These are phyloP conservation scores for Morbakka virulenta DNA, from an alignment of 30 jellyfish, hydroid and myxozoan genomes.

Conservation along the genomic window DNA sequence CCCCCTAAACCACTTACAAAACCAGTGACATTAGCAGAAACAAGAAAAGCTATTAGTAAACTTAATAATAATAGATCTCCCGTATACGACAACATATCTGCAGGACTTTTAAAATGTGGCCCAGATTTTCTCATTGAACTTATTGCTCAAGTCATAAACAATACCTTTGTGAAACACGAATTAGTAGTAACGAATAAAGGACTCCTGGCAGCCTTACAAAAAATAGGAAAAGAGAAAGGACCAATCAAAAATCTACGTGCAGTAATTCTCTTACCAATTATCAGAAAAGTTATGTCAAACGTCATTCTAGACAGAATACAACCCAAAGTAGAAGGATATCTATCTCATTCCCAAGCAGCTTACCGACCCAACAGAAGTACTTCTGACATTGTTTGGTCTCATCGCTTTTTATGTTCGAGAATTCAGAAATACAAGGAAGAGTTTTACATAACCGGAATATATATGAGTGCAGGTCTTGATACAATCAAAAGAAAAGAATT, in stretches of 20 bases:
- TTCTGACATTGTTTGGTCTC: constrained; percentile 46
- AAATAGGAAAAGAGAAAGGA: constrained; percentile 36
- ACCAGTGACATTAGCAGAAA: background rate
- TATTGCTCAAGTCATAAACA: too few species aligned
- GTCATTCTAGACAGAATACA: constrained; percentile 15
- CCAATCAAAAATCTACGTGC: too few species aligned
- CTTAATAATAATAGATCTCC: too few species aligned
- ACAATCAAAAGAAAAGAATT: background rate
- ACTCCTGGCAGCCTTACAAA: constrained; percentile 7
- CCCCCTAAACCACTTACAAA: background rate
- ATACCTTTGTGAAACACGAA: background rate
- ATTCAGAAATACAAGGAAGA: background rate
- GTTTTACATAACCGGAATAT: constrained; percentile 10
- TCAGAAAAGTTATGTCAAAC: too few species aligned
- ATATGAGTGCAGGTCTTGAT: constrained; percentile 26
- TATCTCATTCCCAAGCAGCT: constrained; percentile 33
- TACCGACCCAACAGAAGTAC: constrained; percentile 26
- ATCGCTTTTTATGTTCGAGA: constrained; percentile 24
- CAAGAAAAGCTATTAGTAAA: too few species aligned
- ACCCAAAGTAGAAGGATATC: constrained; percentile 10
- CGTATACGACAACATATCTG: background rate
- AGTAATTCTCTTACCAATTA: too few species aligned
- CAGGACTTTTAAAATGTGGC: background rate
- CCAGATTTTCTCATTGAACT: background rate
- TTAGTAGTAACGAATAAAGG: background rate